phyloP scores from a whole-genome alignment of 2,797 vertebrate species.

The Melanotaenia parkinsoni region DNA sequence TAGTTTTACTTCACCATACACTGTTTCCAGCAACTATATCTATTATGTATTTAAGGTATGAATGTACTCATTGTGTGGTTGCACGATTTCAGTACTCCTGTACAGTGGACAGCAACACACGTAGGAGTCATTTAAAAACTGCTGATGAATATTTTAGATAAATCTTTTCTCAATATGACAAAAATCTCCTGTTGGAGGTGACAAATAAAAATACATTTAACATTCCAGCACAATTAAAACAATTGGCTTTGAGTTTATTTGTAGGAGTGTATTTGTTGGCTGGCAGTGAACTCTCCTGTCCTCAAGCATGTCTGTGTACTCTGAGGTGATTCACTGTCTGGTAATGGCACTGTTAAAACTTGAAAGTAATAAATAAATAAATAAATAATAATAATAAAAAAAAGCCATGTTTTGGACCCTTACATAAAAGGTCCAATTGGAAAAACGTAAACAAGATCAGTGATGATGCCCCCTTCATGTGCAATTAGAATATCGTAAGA shows the following conservation, averaged over 20 bases:
- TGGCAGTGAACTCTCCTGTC: not conserved
- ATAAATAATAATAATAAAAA: not conserved
- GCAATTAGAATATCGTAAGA: not conserved
- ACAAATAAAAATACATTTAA: not conserved
- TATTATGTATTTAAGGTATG: not conserved
- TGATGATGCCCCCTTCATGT: not conserved
- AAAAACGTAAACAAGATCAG: not conserved
- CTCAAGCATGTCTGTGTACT: not conserved
- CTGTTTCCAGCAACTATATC: not conserved
- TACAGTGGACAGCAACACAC: not conserved
- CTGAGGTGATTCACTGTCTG: not conserved
- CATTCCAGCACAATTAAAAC: not conserved
- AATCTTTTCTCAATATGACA: not conserved
- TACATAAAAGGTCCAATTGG: not conserved
- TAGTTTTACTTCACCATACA: not conserved
- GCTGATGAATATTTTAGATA: not conserved
- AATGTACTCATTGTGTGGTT: not conserved
- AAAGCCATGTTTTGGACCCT: not conserved
- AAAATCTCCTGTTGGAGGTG: not conserved
- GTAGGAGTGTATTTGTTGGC: not conserved
- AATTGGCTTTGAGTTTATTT: not conserved
- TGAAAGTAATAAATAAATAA: not conserved
- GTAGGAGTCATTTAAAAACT: not conserved
- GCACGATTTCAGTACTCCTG: not conserved
- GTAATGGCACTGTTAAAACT: not conserved